Base-by-base conservation (phyloP, 2,888 invertebrate species). In the Belgica antarctica region DNA sequence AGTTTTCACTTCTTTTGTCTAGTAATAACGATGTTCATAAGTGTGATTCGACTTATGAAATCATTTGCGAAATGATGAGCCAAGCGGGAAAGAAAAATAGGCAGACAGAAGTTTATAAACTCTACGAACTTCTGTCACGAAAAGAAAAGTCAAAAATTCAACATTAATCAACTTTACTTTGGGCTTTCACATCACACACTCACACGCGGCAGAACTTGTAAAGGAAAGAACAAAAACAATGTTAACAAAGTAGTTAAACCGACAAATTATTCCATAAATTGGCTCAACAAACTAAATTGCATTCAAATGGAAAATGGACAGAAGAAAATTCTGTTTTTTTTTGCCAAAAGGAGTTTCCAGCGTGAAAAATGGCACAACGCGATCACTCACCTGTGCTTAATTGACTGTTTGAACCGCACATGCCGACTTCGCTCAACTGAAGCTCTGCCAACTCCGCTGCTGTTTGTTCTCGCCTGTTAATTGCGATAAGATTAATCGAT, bases 351-450 rank as follows among this genome's bases (percentile, higher is more conserved):
- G 28, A 61, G 5, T 28, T 34, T 24, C 41, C n/a, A n/a, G 57
- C 34, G 28, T 28, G 24, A 15, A 28, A 62, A 36, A 5, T 36
- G 8, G 36, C 10, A 5, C 8, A 34, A 62, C 19, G 62, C 4
- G 22, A 19, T 3, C 25, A 19, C 63, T 71, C 70, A 73, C 74
- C 74, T 71, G 73, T 72, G 72, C 73, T 73, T 70, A 74, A 72
- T 72, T 74, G 74, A 71, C 72, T 72, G 71, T 72, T 73, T 15
- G 73, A 74, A 27, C 71, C 73, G 57, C 71, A 72, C 22, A 72
- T 59, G 17, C 71, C 71, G 17, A 71, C 72, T 62, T 73, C 72
- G 0, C 71, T 72, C 70, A 73, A 47, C 65, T 71, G 72, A 34
- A 73, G 63, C 65, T 73, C 73, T 24, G 71, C 72, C n/a, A 73